Conservation (phyloP, 2,888 invertebrate genomes). For the Cephus rjabovi region DNA sequence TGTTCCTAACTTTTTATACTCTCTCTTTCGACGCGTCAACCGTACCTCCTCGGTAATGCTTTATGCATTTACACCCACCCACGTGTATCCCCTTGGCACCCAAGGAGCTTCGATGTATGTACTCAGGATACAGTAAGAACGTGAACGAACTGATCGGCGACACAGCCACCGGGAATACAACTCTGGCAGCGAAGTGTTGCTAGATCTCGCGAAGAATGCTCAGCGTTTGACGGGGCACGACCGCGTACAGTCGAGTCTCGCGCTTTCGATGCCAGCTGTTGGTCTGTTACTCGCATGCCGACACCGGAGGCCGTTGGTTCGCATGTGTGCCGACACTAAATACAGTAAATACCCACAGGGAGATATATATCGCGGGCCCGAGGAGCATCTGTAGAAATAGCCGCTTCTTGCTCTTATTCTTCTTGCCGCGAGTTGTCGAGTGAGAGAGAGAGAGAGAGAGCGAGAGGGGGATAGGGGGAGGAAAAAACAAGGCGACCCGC, state of each 20-base stretch:
- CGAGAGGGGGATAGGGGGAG: neutral
- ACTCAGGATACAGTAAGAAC: neutral
- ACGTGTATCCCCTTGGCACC: neutral
- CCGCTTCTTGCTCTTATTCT: conserved; percentile 7
- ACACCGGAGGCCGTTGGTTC: conserved; percentile 9
- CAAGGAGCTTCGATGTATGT: neutral
- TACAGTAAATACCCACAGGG: conserved; percentile 13
- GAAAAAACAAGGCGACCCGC: conserved; percentile 33
- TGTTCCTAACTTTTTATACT: neutral
- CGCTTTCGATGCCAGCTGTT: conserved; percentile 47
- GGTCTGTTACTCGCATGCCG: conserved; percentile 35
- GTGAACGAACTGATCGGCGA: neutral
- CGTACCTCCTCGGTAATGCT: neutral
- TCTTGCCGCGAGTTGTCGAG: conserved; percentile 4
- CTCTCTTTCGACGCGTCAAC: neutral
- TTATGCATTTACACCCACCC: neutral
- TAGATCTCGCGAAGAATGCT: conserved; percentile 47
- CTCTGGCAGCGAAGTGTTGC: neutral
- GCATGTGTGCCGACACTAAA: conserved; percentile 16
- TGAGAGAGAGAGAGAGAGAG: neutral
- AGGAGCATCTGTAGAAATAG: conserved; percentile 15
- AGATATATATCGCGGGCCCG: conserved; percentile 8
- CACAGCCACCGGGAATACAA: neutral
- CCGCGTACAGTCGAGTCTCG: conserved; percentile 28
- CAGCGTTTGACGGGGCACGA: conserved; percentile 53